These are phyloP conservation scores for Thaleichthys pacificus DNA, from an alignment of 2,797 vertebrate species.

Conservation along the genomic window DNA sequence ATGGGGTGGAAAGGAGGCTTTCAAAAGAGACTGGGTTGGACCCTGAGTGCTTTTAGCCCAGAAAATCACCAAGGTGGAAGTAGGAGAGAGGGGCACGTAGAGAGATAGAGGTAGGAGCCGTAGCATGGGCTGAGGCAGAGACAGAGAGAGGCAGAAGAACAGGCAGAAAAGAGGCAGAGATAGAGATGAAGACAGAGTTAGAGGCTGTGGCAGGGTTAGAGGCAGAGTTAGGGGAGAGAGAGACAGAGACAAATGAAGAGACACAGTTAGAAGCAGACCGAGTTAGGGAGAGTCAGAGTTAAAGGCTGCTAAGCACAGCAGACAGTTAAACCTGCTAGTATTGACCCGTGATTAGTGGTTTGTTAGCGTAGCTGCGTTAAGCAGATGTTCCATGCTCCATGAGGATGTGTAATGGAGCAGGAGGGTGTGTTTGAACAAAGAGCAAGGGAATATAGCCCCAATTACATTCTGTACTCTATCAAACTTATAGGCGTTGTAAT, in stretches of 20 bases:
- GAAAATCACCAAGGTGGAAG: conserved; percentile 45
- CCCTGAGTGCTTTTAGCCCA: conserved; percentile 53
- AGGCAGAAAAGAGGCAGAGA: neutral
- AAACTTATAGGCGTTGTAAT: too few relatives aligned
- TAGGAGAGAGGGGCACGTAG: neutral
- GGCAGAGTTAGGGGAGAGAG: neutral
- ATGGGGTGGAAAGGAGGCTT: conserved; percentile 53
- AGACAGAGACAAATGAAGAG: too few relatives aligned
- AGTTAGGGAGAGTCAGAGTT: neutral
- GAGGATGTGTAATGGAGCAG: conserved; percentile 7
- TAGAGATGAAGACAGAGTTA: neutral
- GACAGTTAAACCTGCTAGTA: neutral
- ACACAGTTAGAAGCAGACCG: too few relatives aligned
- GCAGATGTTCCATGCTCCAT: conserved; percentile 17
- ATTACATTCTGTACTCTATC: too few relatives aligned
- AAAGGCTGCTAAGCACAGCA: neutral
- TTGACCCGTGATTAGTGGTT: conserved; percentile 1
- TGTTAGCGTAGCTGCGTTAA: conserved; percentile 13
- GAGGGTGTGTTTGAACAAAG: neutral
- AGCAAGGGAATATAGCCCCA: too few relatives aligned
- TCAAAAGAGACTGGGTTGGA: conserved; percentile 48
- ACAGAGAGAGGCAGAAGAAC: neutral
- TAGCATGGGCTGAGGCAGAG: neutral
- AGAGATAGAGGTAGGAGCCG: neutral
- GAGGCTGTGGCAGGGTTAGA: neutral